These are phyloP conservation scores for Halichondria panicea DNA, from an alignment of 37 sponge, comb jelly and placozoan species.

Conservation along the genomic window DNA sequence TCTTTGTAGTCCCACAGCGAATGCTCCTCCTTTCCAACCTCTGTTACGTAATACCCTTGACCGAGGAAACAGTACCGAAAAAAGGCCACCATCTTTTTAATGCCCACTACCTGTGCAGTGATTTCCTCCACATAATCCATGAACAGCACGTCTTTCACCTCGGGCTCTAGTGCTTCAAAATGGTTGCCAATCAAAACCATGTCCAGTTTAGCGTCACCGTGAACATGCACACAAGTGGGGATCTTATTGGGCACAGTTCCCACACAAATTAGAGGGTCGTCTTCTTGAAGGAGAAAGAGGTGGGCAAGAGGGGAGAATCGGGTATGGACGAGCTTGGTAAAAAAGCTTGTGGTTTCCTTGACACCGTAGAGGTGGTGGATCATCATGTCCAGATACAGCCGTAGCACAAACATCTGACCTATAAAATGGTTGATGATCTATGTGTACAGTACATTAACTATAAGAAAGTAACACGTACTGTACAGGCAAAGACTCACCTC, in stretches of 20 bases:
- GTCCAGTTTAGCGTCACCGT: slow-evolving; percentile 86
- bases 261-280: slow-evolving; percentile 51
- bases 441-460: not conserved
- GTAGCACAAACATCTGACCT: slow-evolving; percentile 87
- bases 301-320: slow-evolving; percentile 75
- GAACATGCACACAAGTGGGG: slow-evolving; percentile 82
- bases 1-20: slow-evolving; percentile 69
- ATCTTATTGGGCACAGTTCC: slow-evolving; percentile 40
- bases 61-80: slow-evolving; percentile 84
- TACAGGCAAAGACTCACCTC: slow-evolving; percentile 74
- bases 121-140: slow-evolving; percentile 92
- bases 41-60: slow-evolving; percentile 81
- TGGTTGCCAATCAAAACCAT: slow-evolving; percentile 61
- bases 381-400: slow-evolving; percentile 90
- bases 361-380: slow-evolving; percentile 83
- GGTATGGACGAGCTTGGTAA: slow-evolving; percentile 61
- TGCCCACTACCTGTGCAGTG: slow-evolving; percentile 83
- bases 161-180: slow-evolving; percentile 61
- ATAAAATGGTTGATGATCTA: slow-evolving; percentile 1
- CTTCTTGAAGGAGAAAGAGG: slow-evolving; percentile 68
- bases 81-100: slow-evolving; percentile 78
- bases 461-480: no score
- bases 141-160: slow-evolving; percentile 82
- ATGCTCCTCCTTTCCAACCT: slow-evolving; percentile 58
- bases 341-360: slow-evolving; percentile 74